These are phyloP conservation scores for Drosophila pachea DNA, from an alignment of 1,140 invertebrate genomes.

Conservation along the genomic window DNA sequence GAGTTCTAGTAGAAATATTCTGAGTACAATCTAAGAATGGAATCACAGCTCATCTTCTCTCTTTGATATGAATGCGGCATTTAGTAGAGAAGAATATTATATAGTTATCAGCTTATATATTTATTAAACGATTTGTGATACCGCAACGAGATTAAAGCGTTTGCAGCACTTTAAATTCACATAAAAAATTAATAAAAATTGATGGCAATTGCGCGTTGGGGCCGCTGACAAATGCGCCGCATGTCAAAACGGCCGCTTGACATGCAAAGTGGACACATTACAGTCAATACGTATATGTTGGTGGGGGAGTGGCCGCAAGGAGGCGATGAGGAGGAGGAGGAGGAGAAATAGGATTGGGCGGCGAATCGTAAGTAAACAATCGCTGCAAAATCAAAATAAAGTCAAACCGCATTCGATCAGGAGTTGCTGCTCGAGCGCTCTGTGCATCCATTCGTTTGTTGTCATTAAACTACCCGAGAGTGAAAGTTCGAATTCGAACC, in stretches of 20 bases:
- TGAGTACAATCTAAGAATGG: too few relatives aligned
- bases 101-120: not conserved
- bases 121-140: constrained; percentile 7
- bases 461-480: constrained; percentile 35
- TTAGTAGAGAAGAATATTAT: not conserved
- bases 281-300: not conserved
- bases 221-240: constrained; percentile 37
- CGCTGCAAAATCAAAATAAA: constrained; percentile 52
- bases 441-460: constrained; percentile 11
- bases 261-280: constrained; percentile 43
- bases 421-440: constrained; percentile 18
- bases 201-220: constrained; percentile 25
- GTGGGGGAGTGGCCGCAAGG: not conserved
- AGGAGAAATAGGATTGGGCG: not conserved
- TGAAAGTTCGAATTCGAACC: constrained; percentile 42
- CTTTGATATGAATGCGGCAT: too few relatives aligned
- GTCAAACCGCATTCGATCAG: constrained; percentile 35
- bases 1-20: not conserved
- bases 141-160: constrained; percentile 32
- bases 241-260: constrained; percentile 26
- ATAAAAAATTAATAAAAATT: constrained; percentile 49
- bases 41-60: too few relatives aligned
- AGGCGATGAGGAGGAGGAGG: too few relatives aligned
- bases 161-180: constrained; percentile 31
- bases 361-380: constrained; percentile 39